Base-by-base conservation (phyloP, 1,140 invertebrate species). In the Eupristina koningsbergeri region DNA sequence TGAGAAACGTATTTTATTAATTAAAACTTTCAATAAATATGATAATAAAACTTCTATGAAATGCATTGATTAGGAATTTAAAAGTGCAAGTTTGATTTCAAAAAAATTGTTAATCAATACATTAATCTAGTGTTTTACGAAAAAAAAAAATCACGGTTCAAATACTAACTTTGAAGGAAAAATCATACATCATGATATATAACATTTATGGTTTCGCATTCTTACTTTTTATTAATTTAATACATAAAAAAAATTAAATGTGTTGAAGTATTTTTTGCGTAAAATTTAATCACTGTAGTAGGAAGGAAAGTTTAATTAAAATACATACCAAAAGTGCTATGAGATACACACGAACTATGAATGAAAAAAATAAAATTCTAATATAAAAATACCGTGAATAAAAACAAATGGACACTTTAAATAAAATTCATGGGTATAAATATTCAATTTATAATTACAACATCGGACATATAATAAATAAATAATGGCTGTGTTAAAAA, bases 361-460 rank as follows among this genome's bases (percentile, higher is more conserved):
- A 73, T 45, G 41, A 45, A 41, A 71, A 41, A 8, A 69, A 71
- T 41, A 73, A 73, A 73, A 73, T 47, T 2, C n/a, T 45, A n/a
- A 73, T 13, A 26, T 73, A 45, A 73, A 73, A 45, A 47, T 73
- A 73, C 39, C 0, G 1, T 11, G 7, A 41, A 73, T 47, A 73
- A 73, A 64, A 73, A 73, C 41, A 73, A n/a, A 22, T 73, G 29
- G 69, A 7, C 45, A 45, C 22, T 45, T 13, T 45, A 45, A 73
- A 73, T n/a, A 31, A 73, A 41, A n/a, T 47, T 45, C 11, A 11
- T 45, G 11, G 5, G 45, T n/a, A 29, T 41, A 73, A 29, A 73
- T 8, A 26, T 45, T 36, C 13, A 45, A 73, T 45, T 22, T n/a
- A n/a, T n/a, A n/a, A n/a, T n/a, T n/a, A n/a, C n/a, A n/a, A n/a